These are phyloP conservation scores for Oscheius sp. DNA, from an alignment of 2,888 invertebrate species.

Conservation along the genomic window DNA sequence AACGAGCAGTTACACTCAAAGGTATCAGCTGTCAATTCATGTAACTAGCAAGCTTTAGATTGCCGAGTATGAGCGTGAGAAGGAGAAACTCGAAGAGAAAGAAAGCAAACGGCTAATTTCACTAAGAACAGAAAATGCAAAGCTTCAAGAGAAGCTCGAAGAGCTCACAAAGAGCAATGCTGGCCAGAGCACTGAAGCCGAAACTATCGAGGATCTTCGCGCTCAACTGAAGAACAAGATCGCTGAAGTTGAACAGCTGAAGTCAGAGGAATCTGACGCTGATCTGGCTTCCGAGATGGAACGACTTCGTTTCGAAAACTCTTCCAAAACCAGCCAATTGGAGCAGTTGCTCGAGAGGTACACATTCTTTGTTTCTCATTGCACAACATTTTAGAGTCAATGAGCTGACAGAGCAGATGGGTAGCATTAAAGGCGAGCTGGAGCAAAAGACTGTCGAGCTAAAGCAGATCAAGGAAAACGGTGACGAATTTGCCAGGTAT, in stretches of 20 bases:
- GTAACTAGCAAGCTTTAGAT: slow-evolving; percentile 33
- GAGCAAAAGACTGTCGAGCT: slow-evolving; percentile 61
- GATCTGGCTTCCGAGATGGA: slow-evolving; percentile 33
- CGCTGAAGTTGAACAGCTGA: slow-evolving; percentile 13
- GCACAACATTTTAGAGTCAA: slow-evolving; percentile 35
- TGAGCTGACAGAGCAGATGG: slow-evolving; percentile 59
- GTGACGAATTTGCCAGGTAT: slow-evolving; percentile 57
- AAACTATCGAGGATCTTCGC: slow-evolving; percentile 35
- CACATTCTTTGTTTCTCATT: background rate
- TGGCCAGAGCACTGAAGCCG: background rate
- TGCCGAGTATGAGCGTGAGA: slow-evolving; percentile 46
- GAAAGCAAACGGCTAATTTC: slow-evolving; percentile 33
- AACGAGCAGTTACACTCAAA: slow-evolving; percentile 51
- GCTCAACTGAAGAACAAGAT: slow-evolving; percentile 2
- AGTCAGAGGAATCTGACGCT: background rate
- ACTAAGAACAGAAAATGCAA: slow-evolving; percentile 17
- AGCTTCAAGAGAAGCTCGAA: slow-evolving; percentile 63
- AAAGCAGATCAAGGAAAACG: slow-evolving; percentile 56
- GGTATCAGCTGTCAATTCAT: slow-evolving; percentile 15
- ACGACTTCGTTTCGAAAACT: slow-evolving; percentile 28
- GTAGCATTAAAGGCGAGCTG: slow-evolving; percentile 54
- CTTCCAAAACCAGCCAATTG: slow-evolving; percentile 43
- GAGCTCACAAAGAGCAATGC: slow-evolving; percentile 56
- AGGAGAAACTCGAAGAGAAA: slow-evolving; percentile 42
- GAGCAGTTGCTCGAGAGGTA: slow-evolving; percentile 46